Evolutionary conservation across 2,113 vertebrate genomes (phyloP), one percentile per base, ranked within the genome.

Genomic region (Copsychus sechellarum): DNA sequence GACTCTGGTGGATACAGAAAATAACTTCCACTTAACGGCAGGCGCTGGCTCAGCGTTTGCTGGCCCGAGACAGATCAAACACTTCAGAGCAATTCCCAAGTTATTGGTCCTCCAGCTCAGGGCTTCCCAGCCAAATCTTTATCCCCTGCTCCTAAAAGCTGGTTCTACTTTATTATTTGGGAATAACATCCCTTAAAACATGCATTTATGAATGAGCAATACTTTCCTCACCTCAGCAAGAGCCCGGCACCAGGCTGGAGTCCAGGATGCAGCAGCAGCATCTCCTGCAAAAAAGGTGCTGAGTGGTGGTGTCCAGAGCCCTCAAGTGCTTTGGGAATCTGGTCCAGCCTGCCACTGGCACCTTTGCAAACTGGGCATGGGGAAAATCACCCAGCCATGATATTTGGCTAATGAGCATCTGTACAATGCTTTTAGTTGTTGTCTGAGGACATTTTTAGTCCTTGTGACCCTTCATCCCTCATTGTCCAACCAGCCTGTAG

Each of bases 1-100:
- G 91, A 86, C 94, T 92, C 95, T 58, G 28, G 83, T 94, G 86
- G 88, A 93, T 84, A 88, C 83, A 86, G 88, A 94, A 96, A 96
- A 96, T 93, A 95, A 91, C 92, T 94, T 86, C 76, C 83, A 93
- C 83, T 90, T 92, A 93, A 94, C 9, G 5, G 90, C 90, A 88
- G 86, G 92, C 34, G 26, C 79, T 95, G 95, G 88, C 93, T 94
- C 92, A 93, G 92, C 48, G 9, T 61, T 88, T 42, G 81, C 50
- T 86, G 88, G 85, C 92, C 83, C 0, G 1, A 83, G 74, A 95
- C 58, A 93, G 72, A 96, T 95, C 88, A 96, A 94, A 94, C 93
- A 77, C 90, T 96, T 85, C 66, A 19, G 79, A 71, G 71, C 54
- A 81, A 95, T 92, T 95, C 92, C 92, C 82, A 83, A 90, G 88